Percentiles rank a stretch among this genome's conserved stretches.
Evolutionary conservation across 2,888 invertebrate genomes (phyloP).

Genomic region (Caenorhabditis panamensis): DNA sequence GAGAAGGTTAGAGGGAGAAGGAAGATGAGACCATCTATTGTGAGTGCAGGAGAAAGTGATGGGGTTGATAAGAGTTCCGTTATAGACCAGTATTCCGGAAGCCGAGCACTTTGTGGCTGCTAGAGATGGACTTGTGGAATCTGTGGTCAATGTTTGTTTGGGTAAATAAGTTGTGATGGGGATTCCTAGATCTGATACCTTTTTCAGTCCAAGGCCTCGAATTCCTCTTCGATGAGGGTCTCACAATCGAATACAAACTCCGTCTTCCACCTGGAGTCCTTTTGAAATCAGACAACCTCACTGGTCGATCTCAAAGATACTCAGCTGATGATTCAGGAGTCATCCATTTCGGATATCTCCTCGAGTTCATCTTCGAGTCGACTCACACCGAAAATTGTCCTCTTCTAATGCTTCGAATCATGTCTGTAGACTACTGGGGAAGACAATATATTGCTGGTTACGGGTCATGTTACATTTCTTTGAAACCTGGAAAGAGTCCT

Average conservation of each 20-base stretch:
- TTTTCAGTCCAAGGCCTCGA: conserved; percentile 24
- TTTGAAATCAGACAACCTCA: conserved; percentile 30
- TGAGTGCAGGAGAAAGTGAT: neutral
- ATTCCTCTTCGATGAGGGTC: conserved; percentile 43
- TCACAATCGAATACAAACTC: conserved; percentile 54
- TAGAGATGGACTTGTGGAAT: conserved; percentile 43
- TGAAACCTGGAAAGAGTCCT: conserved; percentile 32
- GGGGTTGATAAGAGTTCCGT: too few species aligned
- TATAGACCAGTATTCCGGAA: conserved; percentile 54
- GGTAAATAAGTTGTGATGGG: neutral
- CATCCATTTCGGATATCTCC: conserved; percentile 25
- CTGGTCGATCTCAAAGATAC: conserved; percentile 35
- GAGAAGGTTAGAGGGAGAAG: neutral
- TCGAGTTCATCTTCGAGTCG: conserved; percentile 55
- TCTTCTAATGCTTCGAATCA: conserved; percentile 40
- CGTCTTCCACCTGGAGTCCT: conserved; percentile 11
- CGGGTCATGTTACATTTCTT: conserved; percentile 23
- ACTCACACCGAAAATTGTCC: conserved; percentile 7
- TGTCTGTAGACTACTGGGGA: conserved; percentile 60
- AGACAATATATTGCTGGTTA: conserved; percentile 59
- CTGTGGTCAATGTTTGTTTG: conserved; percentile 26
- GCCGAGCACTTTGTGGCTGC: conserved; percentile 36
- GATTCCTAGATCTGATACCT: too few species aligned
- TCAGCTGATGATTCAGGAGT: conserved; percentile 21
- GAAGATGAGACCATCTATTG: conserved; percentile 15